Percentiles rank a stretch among this genome's conserved stretches.
Evolutionary conservation across 2,888 invertebrate genomes (phyloP).

Genomic region (Drosophila seclusa): DNA sequence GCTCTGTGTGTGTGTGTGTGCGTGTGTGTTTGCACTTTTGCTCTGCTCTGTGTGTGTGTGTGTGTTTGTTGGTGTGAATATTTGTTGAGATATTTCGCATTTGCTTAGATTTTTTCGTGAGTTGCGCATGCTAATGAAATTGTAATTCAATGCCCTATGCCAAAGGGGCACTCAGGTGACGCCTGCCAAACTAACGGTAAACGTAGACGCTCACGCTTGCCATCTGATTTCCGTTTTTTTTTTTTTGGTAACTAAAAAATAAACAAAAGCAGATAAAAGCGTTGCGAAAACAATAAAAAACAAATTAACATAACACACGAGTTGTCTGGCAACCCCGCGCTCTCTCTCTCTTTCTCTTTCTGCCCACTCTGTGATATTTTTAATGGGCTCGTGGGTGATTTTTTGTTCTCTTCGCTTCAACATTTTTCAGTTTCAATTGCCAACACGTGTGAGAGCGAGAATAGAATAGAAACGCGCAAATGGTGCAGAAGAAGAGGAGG

Average conservation of each 20-base stretch:
- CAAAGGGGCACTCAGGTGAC: constrained; percentile 28
- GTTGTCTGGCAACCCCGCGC: constrained; percentile 7
- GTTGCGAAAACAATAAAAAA: constrained; percentile 61
- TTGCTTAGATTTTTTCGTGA: constrained; percentile 40
- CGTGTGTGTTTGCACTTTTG: constrained; percentile 5
- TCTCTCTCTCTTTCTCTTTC: neutral
- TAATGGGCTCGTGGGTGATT: constrained; percentile 68
- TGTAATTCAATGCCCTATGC: constrained; percentile 69
- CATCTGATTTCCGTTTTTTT: constrained; percentile 63
- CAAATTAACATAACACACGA: constrained; percentile 74
- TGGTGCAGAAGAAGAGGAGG: constrained; percentile 8
- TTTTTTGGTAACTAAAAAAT: constrained; percentile 22
- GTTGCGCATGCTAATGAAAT: constrained; percentile 63
- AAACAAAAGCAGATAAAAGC: constrained; percentile 37
- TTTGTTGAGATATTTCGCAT: constrained; percentile 44
- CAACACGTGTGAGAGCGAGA: constrained; percentile 65
- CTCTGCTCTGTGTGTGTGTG: constrained; percentile 10
- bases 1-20: constrained; percentile 13
- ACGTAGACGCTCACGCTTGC: constrained; percentile 17
- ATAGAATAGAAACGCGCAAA: constrained; percentile 32
- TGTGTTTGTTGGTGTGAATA: constrained; percentile 50
- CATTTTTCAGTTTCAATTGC: constrained; percentile 72
- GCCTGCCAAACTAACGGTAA: constrained; percentile 53
- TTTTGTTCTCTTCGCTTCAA: constrained; percentile 15
- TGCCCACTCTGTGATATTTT: constrained; percentile 39